A percentile compares a stretch with the other conserved stretches of the same genome.
Conservation (phyloP, 2,113 vertebrate genomes). For the Leiothrix lutea region DNA sequence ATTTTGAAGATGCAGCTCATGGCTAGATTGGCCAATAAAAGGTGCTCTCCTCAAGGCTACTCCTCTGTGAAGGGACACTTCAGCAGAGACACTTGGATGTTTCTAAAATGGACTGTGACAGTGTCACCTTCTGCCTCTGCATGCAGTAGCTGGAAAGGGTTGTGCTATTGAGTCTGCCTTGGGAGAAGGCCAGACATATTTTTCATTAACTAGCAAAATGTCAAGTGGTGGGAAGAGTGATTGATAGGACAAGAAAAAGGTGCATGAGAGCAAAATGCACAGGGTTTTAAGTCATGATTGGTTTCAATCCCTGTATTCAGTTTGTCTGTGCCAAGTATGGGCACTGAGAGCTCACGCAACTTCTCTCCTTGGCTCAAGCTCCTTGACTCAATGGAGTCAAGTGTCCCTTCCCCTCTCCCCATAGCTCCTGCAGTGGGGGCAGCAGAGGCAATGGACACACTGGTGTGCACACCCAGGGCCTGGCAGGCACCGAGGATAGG, state of each 20-base stretch:
- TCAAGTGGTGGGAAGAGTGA: neutral
- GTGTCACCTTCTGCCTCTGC: neutral
- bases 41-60: neutral
- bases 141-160: neutral
- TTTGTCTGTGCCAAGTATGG: neutral
- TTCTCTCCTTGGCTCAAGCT: neutral
- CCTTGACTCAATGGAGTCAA: accelerated
- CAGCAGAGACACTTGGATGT: neutral
- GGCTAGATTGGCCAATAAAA: neutral
- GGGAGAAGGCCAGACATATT: neutral
- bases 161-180: neutral
- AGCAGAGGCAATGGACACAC: accelerated
- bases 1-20: neutral
- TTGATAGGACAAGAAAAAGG: neutral
- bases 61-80: neutral
- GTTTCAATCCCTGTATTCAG: neutral
- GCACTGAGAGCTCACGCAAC: neutral
- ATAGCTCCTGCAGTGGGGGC: accelerated
- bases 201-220: neutral
- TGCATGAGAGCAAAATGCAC: neutral
- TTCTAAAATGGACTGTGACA: neutral
- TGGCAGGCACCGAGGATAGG: accelerated
- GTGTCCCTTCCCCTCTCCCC: no score
- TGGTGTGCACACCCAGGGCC: accelerated
- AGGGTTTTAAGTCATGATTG: neutral